Percentiles rank a stretch among this genome's conserved stretches.
Evolutionary conservation across 2,113 vertebrate genomes (phyloP).

Genomic region (Anthoscopus minutus): DNA sequence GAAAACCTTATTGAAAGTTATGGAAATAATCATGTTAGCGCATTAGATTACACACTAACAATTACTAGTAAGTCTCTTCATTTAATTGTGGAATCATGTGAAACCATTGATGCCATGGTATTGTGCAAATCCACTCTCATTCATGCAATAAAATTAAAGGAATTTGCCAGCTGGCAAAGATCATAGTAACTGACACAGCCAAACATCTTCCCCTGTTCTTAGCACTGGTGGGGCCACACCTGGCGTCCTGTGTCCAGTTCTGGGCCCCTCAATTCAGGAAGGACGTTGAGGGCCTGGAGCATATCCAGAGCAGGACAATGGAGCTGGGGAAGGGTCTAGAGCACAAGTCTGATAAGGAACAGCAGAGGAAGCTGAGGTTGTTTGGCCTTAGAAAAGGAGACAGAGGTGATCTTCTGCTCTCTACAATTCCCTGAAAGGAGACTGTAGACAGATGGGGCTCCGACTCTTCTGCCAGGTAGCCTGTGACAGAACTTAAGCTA

Average conservation of each 20-base stretch:
- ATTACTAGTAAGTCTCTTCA: neutral
- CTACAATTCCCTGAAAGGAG: neutral
- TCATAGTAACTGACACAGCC: neutral
- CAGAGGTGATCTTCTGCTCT: neutral
- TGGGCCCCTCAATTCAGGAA: neutral
- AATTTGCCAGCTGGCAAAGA: neutral
- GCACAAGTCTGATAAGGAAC: neutral
- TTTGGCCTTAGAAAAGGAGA: neutral
- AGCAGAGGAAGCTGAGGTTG: neutral
- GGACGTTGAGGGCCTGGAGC: neutral
- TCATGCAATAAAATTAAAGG: neutral
- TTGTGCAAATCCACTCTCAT: neutral
- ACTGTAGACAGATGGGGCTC: no score
- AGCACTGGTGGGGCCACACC: neutral
- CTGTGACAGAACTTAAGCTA: neutral
- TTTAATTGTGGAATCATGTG: neutral
- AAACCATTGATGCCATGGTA: neutral
- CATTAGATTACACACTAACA: no score
- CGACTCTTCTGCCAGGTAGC: neutral
- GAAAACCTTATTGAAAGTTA: neutral
- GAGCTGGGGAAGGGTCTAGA: neutral
- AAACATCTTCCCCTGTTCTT: neutral
- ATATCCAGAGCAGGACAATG: rapidly evolving
- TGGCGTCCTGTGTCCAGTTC: neutral
- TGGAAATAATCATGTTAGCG: neutral